Conservation (phyloP, 2,888 invertebrate genomes). For the Pegoplata infirma region DNA sequence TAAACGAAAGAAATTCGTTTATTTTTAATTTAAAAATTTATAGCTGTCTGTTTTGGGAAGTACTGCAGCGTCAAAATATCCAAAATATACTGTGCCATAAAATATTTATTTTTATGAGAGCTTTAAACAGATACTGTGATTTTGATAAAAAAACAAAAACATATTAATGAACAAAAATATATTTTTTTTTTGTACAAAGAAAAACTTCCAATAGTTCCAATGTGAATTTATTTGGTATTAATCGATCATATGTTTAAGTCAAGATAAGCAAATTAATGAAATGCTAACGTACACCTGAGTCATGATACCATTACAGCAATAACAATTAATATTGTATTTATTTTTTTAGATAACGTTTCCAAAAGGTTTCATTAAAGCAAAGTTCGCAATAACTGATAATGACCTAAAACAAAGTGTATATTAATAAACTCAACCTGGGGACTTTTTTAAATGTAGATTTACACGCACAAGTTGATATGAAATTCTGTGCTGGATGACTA, state of each 20-base stretch:
- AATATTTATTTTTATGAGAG: constrained; percentile 11
- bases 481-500: too few species aligned
- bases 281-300: not conserved
- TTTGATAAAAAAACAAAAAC: not conserved
- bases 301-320: not conserved
- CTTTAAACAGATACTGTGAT: not conserved
- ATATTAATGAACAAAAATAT: not conserved
- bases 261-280: not conserved
- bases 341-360: not conserved
- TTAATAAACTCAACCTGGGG: too few species aligned
- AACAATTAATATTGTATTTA: not conserved
- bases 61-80: constrained; percentile 2
- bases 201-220: not conserved
- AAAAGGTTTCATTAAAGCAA: too few species aligned
- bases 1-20: not conserved
- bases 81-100: constrained; percentile 23
- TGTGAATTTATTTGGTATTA: not conserved
- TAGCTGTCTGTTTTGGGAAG: not conserved
- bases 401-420: too few species aligned
- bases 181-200: not conserved
- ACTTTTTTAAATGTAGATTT: too few species aligned
- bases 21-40: not conserved
- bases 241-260: not conserved
- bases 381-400: too few species aligned
- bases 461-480: too few species aligned